Evolutionary conservation across 2,888 invertebrate genomes (phyloP), one percentile per base, ranked within the genome.

Genomic region (Mantis religiosa): DNA sequence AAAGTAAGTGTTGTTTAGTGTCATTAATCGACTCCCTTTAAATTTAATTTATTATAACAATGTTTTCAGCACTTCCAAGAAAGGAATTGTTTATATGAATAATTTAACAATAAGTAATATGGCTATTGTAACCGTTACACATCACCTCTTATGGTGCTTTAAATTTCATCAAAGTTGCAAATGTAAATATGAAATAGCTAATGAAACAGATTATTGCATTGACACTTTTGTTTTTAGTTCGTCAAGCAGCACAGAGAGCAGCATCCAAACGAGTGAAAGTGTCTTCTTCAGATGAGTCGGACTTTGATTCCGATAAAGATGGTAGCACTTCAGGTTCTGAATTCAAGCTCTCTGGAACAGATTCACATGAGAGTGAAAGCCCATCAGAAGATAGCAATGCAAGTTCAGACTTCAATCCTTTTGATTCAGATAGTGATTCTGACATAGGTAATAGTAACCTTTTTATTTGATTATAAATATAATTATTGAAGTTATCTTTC

Each of bases 361-460:
- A 92, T 71, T 92, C 91, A 91, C 92, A 91, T 82, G 91, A 91
- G 25, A 91, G 91, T 91, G 92, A 91, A 86, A 91, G 92, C 89
- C 93, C 94, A 89, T 93, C 93, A 20, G 95, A 95, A 88, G 94
- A 95, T 90, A 95, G 95, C 90, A 95, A 95, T 91, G 94, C 94
- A 89, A 97, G 96, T 91, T 97, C 97, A 89, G 98, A 98, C 93
- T 98, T 98, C 93, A 98, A 99, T 94, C 98, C 98, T n/a, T 98
- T 97, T 92, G 97, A 97, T 92, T 96, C 95, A 87, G 98, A 96
- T 92, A 95, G 96, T 91, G 97, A 97, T 91, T 97, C 97, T 83
- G 97, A 98, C 92, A 96, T 96, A 91, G 97, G 97, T 95, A 94
- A 93, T 88, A 93, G 28, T 71, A 83, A 41, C 20, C 20, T 20